Conservation (phyloP, 1,140 invertebrate species). For the Bombyx mandarina region DNA sequence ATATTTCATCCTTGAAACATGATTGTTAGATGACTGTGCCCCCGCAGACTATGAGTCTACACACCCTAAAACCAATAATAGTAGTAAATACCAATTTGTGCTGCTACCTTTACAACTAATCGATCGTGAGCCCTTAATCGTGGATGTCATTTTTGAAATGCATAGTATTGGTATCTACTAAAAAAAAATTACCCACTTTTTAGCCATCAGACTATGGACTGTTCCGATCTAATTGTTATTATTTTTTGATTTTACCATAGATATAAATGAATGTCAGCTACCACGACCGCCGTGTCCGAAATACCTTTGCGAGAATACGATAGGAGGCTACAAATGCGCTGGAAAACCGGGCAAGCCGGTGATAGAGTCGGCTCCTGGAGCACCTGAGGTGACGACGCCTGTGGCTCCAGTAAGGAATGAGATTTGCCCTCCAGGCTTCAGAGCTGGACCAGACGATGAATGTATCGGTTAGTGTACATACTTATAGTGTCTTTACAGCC, state of each 20-base stretch:
- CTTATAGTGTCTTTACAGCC: not conserved
- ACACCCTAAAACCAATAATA: no score
- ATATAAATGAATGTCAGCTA: constrained; percentile 80
- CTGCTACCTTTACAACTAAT: no score
- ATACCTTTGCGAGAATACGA: constrained; percentile 79
- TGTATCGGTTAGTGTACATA: constrained; percentile 69
- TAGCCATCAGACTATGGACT: no score
- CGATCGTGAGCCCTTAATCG: no score
- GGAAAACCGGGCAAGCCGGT: constrained; percentile 57
- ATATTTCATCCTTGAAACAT: no score
- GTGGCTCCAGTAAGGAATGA: constrained; percentile 47
- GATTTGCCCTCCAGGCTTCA: constrained; percentile 78
- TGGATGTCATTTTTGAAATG: no score
- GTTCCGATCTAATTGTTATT: no score
- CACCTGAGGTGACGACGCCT: constrained; percentile 10
- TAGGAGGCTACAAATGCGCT: constrained; percentile 76
- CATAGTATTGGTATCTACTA: no score
- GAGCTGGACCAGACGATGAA: constrained; percentile 72
- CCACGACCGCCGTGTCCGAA: constrained; percentile 74
- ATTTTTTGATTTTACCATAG: constrained; percentile 35
- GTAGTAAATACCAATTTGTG: no score
- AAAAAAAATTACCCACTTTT: no score
- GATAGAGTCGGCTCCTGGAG: constrained; percentile 25
- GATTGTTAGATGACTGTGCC: no score
- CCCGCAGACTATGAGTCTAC: no score